Conservation (phyloP, 1,140 invertebrate genomes). For the Drosophila seguyi region DNA sequence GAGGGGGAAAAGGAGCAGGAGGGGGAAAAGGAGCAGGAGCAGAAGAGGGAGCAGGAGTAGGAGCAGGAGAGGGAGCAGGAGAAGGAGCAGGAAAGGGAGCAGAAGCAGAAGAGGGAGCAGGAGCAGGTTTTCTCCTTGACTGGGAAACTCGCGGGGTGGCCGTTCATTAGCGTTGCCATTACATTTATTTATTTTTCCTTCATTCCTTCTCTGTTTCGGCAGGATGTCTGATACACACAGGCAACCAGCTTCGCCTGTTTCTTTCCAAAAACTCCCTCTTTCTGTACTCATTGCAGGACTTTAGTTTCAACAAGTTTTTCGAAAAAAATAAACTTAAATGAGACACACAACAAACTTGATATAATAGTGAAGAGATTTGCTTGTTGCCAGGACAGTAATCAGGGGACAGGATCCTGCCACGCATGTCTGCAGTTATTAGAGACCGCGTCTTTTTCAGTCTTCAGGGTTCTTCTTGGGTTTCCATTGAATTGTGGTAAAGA, state of each 20-base stretch:
- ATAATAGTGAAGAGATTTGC: slow-evolving; percentile 14
- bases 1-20: background rate
- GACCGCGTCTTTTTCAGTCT: slow-evolving; percentile 2
- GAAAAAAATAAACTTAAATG: slow-evolving; percentile 35
- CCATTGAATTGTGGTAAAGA: slow-evolving; percentile 11
- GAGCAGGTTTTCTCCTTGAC: background rate
- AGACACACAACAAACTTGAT: slow-evolving; percentile 38
- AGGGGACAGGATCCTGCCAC: slow-evolving; percentile 18
- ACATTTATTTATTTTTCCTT: slow-evolving; percentile 61
- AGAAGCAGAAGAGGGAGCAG: background rate
- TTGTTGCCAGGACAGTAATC: slow-evolving; percentile 23
- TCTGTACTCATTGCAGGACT: slow-evolving; percentile 24
- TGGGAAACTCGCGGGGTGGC: slow-evolving; percentile 19
- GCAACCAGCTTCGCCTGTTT: background rate
- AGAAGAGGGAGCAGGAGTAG: background rate
- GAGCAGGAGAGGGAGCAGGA: background rate
- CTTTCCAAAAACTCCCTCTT: slow-evolving; percentile 18
- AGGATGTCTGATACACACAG: slow-evolving; percentile 44
- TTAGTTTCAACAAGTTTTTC: slow-evolving; percentile 52
- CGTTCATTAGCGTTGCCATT: slow-evolving; percentile 47
- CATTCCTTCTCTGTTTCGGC: slow-evolving; percentile 32
- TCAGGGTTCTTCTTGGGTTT: background rate
- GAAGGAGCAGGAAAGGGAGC: too few species aligned
- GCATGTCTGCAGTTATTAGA: slow-evolving; percentile 42
- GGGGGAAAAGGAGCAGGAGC: background rate